These are phyloP conservation scores for Rotaria magnacalcarata DNA, from an alignment of 2,888 invertebrate genomes.

Conservation along the genomic window DNA sequence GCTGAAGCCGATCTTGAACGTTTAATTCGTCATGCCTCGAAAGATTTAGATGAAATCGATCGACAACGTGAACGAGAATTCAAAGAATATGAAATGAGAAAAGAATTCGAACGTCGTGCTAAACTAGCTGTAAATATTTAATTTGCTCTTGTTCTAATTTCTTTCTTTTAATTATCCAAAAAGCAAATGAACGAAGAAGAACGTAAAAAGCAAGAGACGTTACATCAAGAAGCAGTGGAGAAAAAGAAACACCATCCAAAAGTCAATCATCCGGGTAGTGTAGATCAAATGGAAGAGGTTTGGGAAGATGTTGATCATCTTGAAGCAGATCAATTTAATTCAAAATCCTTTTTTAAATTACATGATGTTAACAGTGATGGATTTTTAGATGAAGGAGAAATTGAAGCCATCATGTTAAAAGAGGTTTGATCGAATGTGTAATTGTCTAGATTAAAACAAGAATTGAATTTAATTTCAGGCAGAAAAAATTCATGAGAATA, in stretches of 20 bases:
- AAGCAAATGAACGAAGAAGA: constrained; percentile 70
- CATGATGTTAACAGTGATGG: constrained; percentile 88
- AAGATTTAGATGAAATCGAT: constrained; percentile 75
- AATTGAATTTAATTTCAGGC: not conserved
- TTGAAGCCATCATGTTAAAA: constrained; percentile 78
- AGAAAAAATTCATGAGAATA: constrained; percentile 84
- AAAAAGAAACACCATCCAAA: constrained; percentile 80
- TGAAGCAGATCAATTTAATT: constrained; percentile 82
- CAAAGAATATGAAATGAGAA: constrained; percentile 91
- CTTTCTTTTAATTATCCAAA: not conserved
- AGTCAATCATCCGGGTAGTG: constrained; percentile 72
- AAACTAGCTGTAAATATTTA: constrained; percentile 61
- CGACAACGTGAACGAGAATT: constrained; percentile 77
- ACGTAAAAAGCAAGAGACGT: constrained; percentile 63
- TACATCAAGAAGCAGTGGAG: constrained; percentile 69
- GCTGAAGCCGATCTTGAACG: constrained; percentile 87
- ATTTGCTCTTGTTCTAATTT: not conserved
- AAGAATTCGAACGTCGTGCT: constrained; percentile 78
- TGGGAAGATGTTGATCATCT: constrained; percentile 88
- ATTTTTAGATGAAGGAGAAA: constrained; percentile 82
- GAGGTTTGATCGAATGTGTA: constrained; percentile 62
- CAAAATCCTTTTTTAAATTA: constrained; percentile 86
- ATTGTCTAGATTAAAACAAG: not conserved
- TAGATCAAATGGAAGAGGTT: constrained; percentile 90
- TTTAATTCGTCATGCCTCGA: constrained; percentile 71